These are phyloP conservation scores for Amiota communis DNA, from an alignment of 2,888 invertebrate genomes.

Conservation along the genomic window DNA sequence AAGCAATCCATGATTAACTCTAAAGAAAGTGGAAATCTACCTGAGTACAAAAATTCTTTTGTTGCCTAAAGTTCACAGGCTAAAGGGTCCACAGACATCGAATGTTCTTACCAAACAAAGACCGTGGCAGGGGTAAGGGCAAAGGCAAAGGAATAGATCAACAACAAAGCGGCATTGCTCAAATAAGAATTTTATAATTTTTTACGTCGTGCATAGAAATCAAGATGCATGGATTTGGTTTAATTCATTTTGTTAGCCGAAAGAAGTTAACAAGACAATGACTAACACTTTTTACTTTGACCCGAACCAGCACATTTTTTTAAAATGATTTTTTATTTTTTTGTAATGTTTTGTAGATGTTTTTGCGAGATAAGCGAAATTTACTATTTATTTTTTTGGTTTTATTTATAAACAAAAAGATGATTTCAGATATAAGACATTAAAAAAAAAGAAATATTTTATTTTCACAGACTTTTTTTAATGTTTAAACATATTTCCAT, in stretches of 20 bases:
- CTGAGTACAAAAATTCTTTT: no score
- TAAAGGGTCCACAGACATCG: no score
- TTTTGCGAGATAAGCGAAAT: conserved; percentile 64
- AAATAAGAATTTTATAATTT: no score
- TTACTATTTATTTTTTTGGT: conserved; percentile 5
- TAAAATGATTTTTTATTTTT: conserved; percentile 51
- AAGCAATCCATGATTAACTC: no score
- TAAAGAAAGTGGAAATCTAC: no score
- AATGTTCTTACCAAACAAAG: no score
- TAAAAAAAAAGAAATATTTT: conserved; percentile 31
- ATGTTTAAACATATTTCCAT: no score
- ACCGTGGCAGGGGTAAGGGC: no score
- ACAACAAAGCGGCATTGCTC: no score
- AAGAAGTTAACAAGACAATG: conserved; percentile 65
- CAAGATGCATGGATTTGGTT: conserved; percentile 14
- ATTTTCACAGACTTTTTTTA: conserved; percentile 37
- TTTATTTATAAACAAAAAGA: conserved; percentile 24
- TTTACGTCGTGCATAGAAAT: not conserved
- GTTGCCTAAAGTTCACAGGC: no score
- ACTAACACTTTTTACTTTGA: conserved; percentile 59
- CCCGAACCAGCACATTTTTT: conserved; percentile 54
- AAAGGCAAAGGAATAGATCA: no score
- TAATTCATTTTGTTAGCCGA: conserved; percentile 41
- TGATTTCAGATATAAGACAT: not conserved
- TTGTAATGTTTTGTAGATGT: no score